Conservation (phyloP, 2,888 invertebrate species). For the Parelbella ahira region DNA sequence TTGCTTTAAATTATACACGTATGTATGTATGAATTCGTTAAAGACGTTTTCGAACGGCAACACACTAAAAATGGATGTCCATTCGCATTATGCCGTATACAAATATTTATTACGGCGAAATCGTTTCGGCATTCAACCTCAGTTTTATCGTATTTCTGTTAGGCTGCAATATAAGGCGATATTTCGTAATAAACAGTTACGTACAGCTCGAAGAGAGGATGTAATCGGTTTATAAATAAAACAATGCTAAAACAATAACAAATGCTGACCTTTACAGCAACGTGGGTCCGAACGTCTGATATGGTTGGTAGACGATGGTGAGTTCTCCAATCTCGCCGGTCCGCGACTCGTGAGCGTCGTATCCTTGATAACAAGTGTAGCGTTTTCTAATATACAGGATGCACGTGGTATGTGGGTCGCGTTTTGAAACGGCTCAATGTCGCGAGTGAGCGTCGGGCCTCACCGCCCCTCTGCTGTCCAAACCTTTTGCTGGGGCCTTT, state of each 20-base stretch:
- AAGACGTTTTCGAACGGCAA: constrained; percentile 29
- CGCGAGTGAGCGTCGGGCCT: constrained; percentile 32
- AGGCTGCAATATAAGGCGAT: not conserved
- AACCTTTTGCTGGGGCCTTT: constrained; percentile 5
- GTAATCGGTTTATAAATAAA: constrained; percentile 12
- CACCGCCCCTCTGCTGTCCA: no score
- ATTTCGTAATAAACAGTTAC: constrained; percentile 2
- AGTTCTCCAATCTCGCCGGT: constrained; percentile 27
- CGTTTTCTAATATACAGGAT: constrained; percentile 47
- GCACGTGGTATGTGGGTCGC: constrained; percentile 51
- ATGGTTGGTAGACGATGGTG: constrained; percentile 22
- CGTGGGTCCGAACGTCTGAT: constrained; percentile 12
- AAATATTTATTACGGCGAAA: no score
- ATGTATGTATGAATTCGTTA: constrained; percentile 28
- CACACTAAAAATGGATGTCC: constrained; percentile 8
- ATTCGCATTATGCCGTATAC: not conserved
- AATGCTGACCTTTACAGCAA: constrained; percentile 25
- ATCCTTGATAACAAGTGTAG: constrained; percentile 52
- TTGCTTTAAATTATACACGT: constrained; percentile 35
- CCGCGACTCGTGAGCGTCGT: constrained; percentile 39
- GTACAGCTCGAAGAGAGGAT: no score
- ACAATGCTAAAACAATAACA: constrained; percentile 24
- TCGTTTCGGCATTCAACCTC: not conserved
- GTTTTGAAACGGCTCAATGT: constrained; percentile 60
- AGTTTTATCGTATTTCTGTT: not conserved